Conservation (phyloP, 2,888 invertebrate genomes). For the Drosophila mulleri region DNA sequence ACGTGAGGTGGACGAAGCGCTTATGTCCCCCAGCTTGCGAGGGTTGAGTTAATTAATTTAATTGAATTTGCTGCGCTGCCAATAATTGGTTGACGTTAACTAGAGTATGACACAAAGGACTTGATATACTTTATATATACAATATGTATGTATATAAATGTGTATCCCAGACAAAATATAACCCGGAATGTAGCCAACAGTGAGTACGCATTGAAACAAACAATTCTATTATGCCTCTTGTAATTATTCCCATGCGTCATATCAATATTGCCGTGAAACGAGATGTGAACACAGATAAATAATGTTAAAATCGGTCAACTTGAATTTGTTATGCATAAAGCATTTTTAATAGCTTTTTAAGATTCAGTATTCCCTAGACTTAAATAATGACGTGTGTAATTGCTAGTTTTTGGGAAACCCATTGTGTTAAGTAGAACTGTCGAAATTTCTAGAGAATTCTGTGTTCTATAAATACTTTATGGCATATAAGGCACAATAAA, state of each 20-base stretch:
- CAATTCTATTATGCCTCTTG: conserved; percentile 1
- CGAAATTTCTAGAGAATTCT: background rate
- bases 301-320: background rate
- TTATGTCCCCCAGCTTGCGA: conserved; percentile 17
- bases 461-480: background rate
- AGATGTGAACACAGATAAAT: background rate
- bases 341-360: background rate
- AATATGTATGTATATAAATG: background rate
- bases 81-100: conserved; percentile 19
- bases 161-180: background rate
- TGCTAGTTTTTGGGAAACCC: background rate
- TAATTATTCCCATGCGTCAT: conserved; percentile 6
- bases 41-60: conserved; percentile 59
- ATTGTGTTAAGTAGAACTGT: background rate
- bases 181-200: conserved; percentile 4
- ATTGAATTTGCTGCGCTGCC: conserved; percentile 49
- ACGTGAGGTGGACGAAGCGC: background rate
- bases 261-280: background rate
- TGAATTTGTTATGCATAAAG: background rate
- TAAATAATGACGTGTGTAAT: background rate
- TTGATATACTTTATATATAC: background rate
- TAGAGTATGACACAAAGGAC: background rate
- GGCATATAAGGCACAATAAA: no score
- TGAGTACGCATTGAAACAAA: conserved; percentile 6
- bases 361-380: conserved; percentile 6